Percentiles rank a stretch among this genome's conserved stretches.
Conservation (phyloP, 2,888 invertebrate genomes). For the Ectemnius lituratus region DNA sequence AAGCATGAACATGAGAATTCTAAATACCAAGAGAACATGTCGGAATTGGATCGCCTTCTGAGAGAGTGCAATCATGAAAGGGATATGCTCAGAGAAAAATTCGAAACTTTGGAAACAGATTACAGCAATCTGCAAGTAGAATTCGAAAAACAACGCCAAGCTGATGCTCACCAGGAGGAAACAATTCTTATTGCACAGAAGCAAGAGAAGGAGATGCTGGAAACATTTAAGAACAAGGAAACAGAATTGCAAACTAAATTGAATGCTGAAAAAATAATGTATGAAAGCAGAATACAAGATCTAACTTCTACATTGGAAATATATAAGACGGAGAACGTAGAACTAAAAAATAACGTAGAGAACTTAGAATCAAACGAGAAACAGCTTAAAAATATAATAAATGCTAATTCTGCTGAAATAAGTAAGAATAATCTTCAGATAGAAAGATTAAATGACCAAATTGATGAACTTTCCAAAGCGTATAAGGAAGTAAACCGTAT, state of each 20-base stretch:
- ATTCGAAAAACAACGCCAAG: constrained; percentile 56
- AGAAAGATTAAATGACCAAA: constrained; percentile 75
- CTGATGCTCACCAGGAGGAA: constrained; percentile 43
- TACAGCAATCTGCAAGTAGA: constrained; percentile 62
- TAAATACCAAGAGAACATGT: constrained; percentile 41
- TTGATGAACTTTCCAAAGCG: constrained; percentile 73
- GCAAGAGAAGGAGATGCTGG: constrained; percentile 60
- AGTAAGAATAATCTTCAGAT: constrained; percentile 74
- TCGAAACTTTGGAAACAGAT: constrained; percentile 64
- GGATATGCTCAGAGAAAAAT: constrained; percentile 61
- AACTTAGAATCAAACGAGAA: constrained; percentile 66
- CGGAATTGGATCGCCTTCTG: constrained; percentile 58
- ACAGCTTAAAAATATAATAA: constrained; percentile 72
- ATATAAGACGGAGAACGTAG: constrained; percentile 64
- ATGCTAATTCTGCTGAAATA: constrained; percentile 70
- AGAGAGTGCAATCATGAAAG: constrained; percentile 67
- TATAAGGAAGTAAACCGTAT: constrained; percentile 76
- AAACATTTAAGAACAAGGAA: constrained; percentile 59
- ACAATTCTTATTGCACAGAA: constrained; percentile 65
- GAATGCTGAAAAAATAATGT: constrained; percentile 57
- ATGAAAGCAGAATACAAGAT: constrained; percentile 61
- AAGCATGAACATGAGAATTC: constrained; percentile 27
- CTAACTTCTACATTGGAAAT: constrained; percentile 58
- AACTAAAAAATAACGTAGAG: constrained; percentile 65
- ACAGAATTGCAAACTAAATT: constrained; percentile 63